phyloP scores from a whole-genome alignment of 1,140 invertebrate species.

The Onthophagus taurus region DNA sequence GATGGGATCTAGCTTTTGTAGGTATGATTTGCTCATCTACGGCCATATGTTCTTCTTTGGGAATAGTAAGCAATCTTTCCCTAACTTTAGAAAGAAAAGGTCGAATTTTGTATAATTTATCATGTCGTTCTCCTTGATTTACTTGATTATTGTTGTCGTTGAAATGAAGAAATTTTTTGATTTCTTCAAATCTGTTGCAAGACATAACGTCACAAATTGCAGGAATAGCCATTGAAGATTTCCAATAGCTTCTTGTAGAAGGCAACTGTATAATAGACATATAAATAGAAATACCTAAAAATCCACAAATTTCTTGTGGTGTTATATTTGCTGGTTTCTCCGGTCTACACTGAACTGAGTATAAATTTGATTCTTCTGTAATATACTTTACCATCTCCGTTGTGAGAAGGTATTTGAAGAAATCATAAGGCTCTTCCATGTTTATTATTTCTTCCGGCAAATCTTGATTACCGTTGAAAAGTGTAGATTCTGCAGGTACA shows the following conservation, averaged over 20 bases:
- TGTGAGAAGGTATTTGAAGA: too few species aligned
- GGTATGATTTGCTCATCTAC: constrained; percentile 32
- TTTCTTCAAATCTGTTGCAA: constrained; percentile 25
- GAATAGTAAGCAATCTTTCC: constrained; percentile 20
- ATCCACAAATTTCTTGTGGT: constrained; percentile 25
- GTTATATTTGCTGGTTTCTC: constrained; percentile 21
- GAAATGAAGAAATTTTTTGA: constrained; percentile 29
- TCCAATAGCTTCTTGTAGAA: constrained; percentile 23
- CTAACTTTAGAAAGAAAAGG: constrained; percentile 23
- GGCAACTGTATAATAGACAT: constrained; percentile 22
- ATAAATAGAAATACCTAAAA: constrained; percentile 23
- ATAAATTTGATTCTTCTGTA: constrained; percentile 16
- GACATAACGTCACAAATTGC: constrained; percentile 23
- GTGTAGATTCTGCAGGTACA: too few species aligned
- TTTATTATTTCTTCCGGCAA: too few species aligned
- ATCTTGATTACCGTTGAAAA: too few species aligned
- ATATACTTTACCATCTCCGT: too few species aligned
- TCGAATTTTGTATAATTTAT: constrained; percentile 20
- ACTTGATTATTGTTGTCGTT: constrained; percentile 27
- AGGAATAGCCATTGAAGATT: constrained; percentile 18
- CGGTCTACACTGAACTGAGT: constrained; percentile 10
- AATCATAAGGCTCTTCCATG: too few species aligned
- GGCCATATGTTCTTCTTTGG: constrained; percentile 27
- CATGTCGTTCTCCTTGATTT: constrained; percentile 9
- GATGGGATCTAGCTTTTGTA: constrained; percentile 25